Conservation (phyloP, 2,888 invertebrate genomes). For the Fragum fragum region DNA sequence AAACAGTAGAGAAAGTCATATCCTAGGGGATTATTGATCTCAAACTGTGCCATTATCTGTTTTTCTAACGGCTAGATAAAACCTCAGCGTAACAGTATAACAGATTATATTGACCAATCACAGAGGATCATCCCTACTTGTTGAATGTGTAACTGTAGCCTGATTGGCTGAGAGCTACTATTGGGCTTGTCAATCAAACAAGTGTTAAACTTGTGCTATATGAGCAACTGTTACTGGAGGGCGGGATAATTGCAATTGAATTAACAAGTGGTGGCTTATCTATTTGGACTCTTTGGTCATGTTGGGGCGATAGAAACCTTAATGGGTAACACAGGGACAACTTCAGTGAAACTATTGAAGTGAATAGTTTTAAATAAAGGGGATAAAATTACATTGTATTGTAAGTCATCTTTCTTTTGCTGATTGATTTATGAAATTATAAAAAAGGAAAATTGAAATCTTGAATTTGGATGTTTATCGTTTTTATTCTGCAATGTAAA, state of each 20-base stretch:
- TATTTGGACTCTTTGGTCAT: not conserved
- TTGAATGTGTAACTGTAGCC: not conserved
- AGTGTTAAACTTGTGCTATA: slow-evolving; percentile 22
- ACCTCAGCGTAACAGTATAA: not conserved
- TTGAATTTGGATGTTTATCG: no score
- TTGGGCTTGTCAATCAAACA: slow-evolving; percentile 29
- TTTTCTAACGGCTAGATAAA: slow-evolving; percentile 10
- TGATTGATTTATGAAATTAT: not conserved
- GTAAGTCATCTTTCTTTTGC: slow-evolving; percentile 15
- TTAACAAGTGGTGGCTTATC: slow-evolving; percentile 35
- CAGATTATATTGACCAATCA: slow-evolving; percentile 23
- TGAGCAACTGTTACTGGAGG: slow-evolving; percentile 27
- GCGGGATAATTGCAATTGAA: slow-evolving; percentile 13
- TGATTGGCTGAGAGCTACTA: slow-evolving; percentile 33
- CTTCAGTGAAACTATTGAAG: slow-evolving; percentile 28
- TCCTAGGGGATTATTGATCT: slow-evolving; percentile 23
- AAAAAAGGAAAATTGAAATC: no score
- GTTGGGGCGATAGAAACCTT: slow-evolving; percentile 12
- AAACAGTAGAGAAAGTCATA: slow-evolving; percentile 5
- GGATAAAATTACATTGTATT: slow-evolving; percentile 16
- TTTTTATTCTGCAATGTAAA: no score
- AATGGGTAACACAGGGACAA: slow-evolving; percentile 14
- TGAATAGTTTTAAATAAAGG: slow-evolving; percentile 27
- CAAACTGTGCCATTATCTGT: slow-evolving; percentile 10
- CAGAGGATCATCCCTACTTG: not conserved